Base-by-base conservation (phyloP, 2,113 vertebrate species). In the Eulemur rufifrons region DNA sequence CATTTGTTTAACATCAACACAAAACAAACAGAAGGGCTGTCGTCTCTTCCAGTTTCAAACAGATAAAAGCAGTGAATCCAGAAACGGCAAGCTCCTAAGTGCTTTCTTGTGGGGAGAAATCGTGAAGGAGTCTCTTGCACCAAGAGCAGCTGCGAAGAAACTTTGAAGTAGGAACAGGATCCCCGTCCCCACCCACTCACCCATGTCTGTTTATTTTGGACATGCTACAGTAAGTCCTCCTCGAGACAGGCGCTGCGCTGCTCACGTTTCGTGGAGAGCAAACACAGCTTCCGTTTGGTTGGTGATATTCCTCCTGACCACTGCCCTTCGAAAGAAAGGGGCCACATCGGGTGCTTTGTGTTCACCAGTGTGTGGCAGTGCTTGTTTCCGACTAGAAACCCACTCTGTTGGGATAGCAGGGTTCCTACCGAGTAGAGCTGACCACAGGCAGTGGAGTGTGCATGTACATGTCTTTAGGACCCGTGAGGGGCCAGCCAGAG, bases 21-120 rank as follows among this genome's bases (percentile, higher is more conserved):
- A 91, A 98, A 98, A 95, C 69, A 97, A 97, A 92, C 34, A 95
- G 47, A 97, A 29, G 6, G 96, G n/a, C 32, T 94, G 37, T 76
- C 12, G 52, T 21, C 69, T 69, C 81, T 81, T 87, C 8, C 50
- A 54, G 89, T 87, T 96, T 97, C 93, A 94, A 69, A 42, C 3
- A 97, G 85, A 96, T 86, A 93, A 96, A 81, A 94, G 91, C 87
- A 84, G 39, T 59, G 25, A 92, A 96, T 92, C 54, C 86, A 66
- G 61, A 96, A 91, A 92, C 76, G 63, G 64, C 2, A 96, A 34
- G 91, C 10, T n/a, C 64, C 3, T 8, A 47, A 54, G 76, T 32
- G 77, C 89, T 97, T 95, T 87, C 78, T 90, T 71, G 81, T 61
- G 32, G 47, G 6, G 54, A 94, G 71, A 95, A 93, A 91, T 95